Conservation (phyloP, 2,797 vertebrate species). For the Chelon auratus region DNA sequence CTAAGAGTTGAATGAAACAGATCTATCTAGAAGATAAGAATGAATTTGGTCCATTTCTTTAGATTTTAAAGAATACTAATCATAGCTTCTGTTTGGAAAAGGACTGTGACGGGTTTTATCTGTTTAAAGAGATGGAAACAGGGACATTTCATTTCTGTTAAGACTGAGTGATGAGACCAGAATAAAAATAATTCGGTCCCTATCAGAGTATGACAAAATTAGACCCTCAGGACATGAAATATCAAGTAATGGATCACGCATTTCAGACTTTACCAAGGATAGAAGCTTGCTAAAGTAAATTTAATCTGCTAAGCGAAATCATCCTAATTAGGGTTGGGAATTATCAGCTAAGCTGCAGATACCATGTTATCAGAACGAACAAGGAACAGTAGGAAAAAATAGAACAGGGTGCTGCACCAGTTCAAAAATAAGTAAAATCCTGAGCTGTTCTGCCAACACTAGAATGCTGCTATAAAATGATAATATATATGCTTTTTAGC, state of each 20-base stretch:
- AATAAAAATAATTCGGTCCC: slow-evolving; percentile 39
- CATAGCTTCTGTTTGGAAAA: slow-evolving; percentile 43
- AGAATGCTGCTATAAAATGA: not conserved
- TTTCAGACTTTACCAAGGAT: slow-evolving; percentile 25
- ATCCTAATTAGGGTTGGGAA: slow-evolving; percentile 47
- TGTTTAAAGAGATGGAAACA: slow-evolving; percentile 48
- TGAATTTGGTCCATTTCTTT: slow-evolving; percentile 17
- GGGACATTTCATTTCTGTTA: slow-evolving; percentile 26
- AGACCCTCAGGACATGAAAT: slow-evolving; percentile 43
- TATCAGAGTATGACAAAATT: slow-evolving; percentile 53
- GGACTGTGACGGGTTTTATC: slow-evolving; percentile 46
- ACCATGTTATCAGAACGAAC: slow-evolving; percentile 27
- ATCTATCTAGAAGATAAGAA: slow-evolving; percentile 38
- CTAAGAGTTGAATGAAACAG: slow-evolving; percentile 41
- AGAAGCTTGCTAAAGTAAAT: slow-evolving; percentile 21
- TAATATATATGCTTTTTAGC: slow-evolving; percentile 1
- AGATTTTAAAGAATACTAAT: slow-evolving; percentile 52
- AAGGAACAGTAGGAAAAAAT: not conserved
- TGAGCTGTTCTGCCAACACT: not conserved
- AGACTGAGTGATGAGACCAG: slow-evolving; percentile 35
- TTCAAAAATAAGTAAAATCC: slow-evolving; percentile 10
- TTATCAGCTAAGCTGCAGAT: slow-evolving; percentile 51
- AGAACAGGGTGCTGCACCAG: not conserved
- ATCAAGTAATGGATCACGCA: slow-evolving; percentile 55
- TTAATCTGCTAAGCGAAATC: slow-evolving; percentile 51